Evolutionary conservation across 1,140 invertebrate genomes (phyloP).

Genomic region (Orchesella cincta): DNA sequence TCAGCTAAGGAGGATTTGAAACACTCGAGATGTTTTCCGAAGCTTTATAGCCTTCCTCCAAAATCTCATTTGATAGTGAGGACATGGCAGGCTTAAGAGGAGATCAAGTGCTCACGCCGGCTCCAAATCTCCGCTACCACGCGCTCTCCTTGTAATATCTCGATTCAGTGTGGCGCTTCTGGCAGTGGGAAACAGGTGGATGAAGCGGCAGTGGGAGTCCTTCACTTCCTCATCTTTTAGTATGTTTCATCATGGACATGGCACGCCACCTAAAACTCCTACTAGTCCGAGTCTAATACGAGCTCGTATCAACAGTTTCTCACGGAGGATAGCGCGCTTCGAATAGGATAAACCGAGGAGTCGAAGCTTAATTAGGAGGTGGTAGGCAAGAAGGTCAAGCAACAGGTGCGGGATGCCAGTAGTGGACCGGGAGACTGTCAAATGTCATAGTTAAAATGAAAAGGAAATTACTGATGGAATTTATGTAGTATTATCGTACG

Average conservation of each 20-base stretch:
- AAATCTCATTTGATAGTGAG: constrained; percentile 65
- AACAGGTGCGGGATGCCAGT: constrained; percentile 56
- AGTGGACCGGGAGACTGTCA: constrained; percentile 35
- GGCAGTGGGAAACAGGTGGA: not conserved
- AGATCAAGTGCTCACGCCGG: constrained; percentile 71
- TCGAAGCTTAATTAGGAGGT: constrained; percentile 74
- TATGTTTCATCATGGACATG: not conserved
- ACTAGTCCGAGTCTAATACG: constrained; percentile 27
- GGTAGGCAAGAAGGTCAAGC: constrained; percentile 73
- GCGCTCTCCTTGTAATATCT: constrained; percentile 55
- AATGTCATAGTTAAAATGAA: constrained; percentile 34
- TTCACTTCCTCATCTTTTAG: not conserved
- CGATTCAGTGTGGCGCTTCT: constrained; percentile 48
- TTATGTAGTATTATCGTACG: too few relatives aligned
- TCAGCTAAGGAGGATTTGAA: constrained; percentile 77
- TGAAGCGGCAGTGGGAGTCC: not conserved
- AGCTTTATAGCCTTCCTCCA: constrained; percentile 69
- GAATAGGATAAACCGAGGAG: constrained; percentile 65
- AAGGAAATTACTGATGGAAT: too few relatives aligned
- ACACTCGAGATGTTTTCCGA: constrained; percentile 74
- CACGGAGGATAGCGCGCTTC: constrained; percentile 47
- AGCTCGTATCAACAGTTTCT: constrained; percentile 55
- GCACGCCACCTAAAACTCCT: constrained; percentile 28
- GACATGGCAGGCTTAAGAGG: constrained; percentile 65
- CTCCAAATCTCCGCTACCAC: constrained; percentile 61